A percentile compares a stretch with the other conserved stretches of the same genome.
Conservation (phyloP, 2,888 invertebrate genomes). For the Parapristionchus giblindavisi region DNA sequence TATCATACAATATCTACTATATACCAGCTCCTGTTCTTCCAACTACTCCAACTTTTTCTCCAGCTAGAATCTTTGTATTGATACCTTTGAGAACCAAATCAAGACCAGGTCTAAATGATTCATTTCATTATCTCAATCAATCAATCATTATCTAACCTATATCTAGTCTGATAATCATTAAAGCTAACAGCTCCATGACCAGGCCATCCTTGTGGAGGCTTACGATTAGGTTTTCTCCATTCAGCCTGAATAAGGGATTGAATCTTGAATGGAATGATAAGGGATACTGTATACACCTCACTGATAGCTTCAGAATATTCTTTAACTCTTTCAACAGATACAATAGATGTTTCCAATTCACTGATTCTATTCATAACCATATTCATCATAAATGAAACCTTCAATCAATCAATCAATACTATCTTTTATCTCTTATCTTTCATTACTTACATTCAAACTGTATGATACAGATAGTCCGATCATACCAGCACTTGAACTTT, state of each 20-base stretch:
- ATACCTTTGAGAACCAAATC: conserved; percentile 71
- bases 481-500: conserved; percentile 70
- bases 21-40: conserved; percentile 71
- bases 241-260: conserved; percentile 46
- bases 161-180: conserved; percentile 46
- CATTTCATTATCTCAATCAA: conserved; percentile 82
- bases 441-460: conserved; percentile 68
- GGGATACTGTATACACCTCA: conserved; percentile 47
- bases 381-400: conserved; percentile 93
- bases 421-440: neutral
- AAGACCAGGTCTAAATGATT: conserved; percentile 82
- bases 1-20: neutral
- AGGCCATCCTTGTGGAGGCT: conserved; percentile 51
- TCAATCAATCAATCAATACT: conserved; percentile 36
- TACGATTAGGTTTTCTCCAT: conserved; percentile 43
- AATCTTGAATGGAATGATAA: neutral
- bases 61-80: conserved; percentile 73
- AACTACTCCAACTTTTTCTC: conserved; percentile 74
- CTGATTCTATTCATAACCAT: conserved; percentile 96
- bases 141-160: conserved; percentile 73
- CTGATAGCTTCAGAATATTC: conserved; percentile 62
- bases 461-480: conserved; percentile 75
- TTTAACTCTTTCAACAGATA: conserved; percentile 86
- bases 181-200: conserved; percentile 47
- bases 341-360: conserved; percentile 95